Evolutionary conservation across 2,113 vertebrate genomes (phyloP), one percentile per base, ranked within the genome.

Genomic region (Microtus pennsylvanicus): DNA sequence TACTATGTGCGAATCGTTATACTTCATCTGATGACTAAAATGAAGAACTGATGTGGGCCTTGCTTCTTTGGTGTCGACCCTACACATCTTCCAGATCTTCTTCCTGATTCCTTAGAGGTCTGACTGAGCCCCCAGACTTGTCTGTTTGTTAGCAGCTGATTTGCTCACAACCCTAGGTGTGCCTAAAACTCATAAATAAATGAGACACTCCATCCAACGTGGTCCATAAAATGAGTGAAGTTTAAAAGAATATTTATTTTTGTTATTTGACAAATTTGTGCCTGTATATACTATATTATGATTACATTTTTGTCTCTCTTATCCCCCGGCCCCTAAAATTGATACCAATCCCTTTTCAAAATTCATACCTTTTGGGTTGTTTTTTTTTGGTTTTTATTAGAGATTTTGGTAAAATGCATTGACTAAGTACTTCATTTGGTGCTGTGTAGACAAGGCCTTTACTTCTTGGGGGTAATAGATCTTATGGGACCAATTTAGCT

Each of bases 401-500:
- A 24, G n/a, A 95, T 96, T 96, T 97, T 96, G 94, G 77, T 91
- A 87, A 91, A 97, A 94, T 97, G 93, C 95, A 96, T 87, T 90
- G 89, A 96, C 82, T 89, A 72, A 72, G 35, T 38, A 94, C 72
- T 97, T 97, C 91, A 87, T 95, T 97, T 97, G 95, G 78, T 89
- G 70, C 91, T 91, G 77, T 91, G 94, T 76, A 96, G 94, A 96
- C 47, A 94, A 94, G 94, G 97, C 87, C 82, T 97, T 96, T 96
- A 94, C 70, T 90, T 93, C 89, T 95, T 96, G 35, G 80, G 45
- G 38, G 38, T 92, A 95, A 96, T 95, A 88, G 94, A 94, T 94
- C 93, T 97, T 97, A 93, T 95, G 97, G 96, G 97, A 96, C 74
- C 93, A 96, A 94, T 96, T 98, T 96, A 61, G 75, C 95, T 97